These are phyloP conservation scores for Mustelus asterias DNA, from an alignment of 2,113 vertebrate species.

Conservation along the genomic window DNA sequence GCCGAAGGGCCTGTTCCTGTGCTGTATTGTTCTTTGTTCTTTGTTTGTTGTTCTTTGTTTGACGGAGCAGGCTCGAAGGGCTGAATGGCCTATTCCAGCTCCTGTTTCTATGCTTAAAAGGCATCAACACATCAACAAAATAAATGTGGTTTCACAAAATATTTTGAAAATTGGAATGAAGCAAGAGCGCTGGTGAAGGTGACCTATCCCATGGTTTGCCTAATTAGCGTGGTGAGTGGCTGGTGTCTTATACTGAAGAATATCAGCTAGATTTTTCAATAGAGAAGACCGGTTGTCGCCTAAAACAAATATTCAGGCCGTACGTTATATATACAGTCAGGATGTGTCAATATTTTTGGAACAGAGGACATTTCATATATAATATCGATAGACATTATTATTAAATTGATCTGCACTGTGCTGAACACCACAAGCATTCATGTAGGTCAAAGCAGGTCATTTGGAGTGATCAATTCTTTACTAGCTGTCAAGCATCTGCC, in stretches of 20 bases:
- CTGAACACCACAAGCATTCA: not conserved
- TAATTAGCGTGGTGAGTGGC: not conserved
- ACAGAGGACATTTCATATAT: not conserved
- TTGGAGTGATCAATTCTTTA: not conserved
- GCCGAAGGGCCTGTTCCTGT: no score
- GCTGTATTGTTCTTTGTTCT: no score
- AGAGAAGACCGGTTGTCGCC: not conserved
- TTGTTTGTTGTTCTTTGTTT: no score
- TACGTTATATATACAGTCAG: not conserved
- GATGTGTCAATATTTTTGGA: not conserved
- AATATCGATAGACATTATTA: not conserved
- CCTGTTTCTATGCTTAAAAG: not conserved
- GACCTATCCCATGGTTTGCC: not conserved
- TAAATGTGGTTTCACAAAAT: not conserved
- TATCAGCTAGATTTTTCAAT: not conserved
- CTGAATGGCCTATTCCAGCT: no score
- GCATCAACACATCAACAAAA: not conserved
- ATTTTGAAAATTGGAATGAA: not conserved
- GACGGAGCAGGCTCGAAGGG: no score
- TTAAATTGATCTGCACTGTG: not conserved
- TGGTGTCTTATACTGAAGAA: not conserved
- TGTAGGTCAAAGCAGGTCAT: not conserved
- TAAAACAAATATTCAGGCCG: not conserved
- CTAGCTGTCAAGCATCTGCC: not conserved
- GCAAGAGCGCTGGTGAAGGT: not conserved